Conservation (phyloP, 2,888 invertebrate genomes). For the Alsophila aescularia region DNA sequence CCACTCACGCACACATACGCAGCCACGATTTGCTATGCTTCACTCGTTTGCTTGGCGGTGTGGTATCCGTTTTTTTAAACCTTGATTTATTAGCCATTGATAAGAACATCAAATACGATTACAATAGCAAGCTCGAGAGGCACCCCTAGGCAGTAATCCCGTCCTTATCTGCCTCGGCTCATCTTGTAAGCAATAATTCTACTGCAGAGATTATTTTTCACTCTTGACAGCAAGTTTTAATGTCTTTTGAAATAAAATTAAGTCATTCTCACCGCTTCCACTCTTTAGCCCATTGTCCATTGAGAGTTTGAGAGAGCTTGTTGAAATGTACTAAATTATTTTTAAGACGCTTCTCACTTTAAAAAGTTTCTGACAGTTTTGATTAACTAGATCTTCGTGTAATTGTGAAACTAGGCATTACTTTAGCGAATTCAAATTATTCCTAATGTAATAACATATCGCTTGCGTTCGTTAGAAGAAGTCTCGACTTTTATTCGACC, state of each 20-base stretch:
- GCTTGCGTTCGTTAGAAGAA: background rate
- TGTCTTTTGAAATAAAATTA: slow-evolving; percentile 78
- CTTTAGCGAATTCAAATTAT: background rate
- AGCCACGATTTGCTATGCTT: too few species aligned
- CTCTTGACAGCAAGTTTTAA: slow-evolving; percentile 79
- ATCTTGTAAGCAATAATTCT: slow-evolving; percentile 79
- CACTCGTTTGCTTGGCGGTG: too few species aligned
- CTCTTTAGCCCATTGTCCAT: slow-evolving; percentile 46
- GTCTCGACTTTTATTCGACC: background rate
- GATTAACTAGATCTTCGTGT: slow-evolving; percentile 23
- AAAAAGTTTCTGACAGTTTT: slow-evolving; percentile 23
- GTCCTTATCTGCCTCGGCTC: slow-evolving; percentile 69
- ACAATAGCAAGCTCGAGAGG: slow-evolving; percentile 27
- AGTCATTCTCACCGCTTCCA: slow-evolving; percentile 61
- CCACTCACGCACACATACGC: too few species aligned
- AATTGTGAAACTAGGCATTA: background rate
- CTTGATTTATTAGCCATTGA: background rate
- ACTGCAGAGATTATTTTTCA: slow-evolving; percentile 78
- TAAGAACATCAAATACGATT: slow-evolving; percentile 17
- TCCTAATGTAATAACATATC: slow-evolving; percentile 1
- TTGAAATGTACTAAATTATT: slow-evolving; percentile 37
- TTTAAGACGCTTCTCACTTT: slow-evolving; percentile 28
- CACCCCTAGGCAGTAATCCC: slow-evolving; percentile 51
- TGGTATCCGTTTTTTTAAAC: too few species aligned
- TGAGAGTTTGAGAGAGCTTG: slow-evolving; percentile 39